Base-by-base conservation (phyloP, 2,797 vertebrate species). In the Liparis tanakae region DNA sequence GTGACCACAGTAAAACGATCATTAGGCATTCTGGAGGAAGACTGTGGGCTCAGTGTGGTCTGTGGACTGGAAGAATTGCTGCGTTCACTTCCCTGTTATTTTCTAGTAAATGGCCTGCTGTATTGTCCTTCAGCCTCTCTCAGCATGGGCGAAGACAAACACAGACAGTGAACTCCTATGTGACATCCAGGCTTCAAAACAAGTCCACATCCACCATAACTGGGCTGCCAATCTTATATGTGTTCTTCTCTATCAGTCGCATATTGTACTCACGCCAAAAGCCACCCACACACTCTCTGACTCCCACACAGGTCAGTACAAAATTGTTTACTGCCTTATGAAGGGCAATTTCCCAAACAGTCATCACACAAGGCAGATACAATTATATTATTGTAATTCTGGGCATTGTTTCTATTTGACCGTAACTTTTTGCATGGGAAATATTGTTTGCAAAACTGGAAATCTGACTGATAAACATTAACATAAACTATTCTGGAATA, bases 221-320 rank as follows among this genome's bases (percentile, higher is more conserved):
- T 7, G 43, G 18, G 22, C 69, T 43, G 67, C 74, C 77, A 80
- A 60, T 86, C 62, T 74, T 34, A 0, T 62, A 54, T 57, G 76
- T 59, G 80, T 84, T 81, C 61, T 37, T 74, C 71, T 75, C 70
- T 84, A 80, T 78, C 79, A 81, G 79, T 59, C 12, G 13, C 58
- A 44, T 50, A 65, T 68, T 85, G 84, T 53, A 54, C 53, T 63
- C 14, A 7, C 0, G 79, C 80, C 80, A 88, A 78, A 83, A 84
- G 72, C 69, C 82, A 77, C 85, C 87, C 84, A 81, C 90, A 70
- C 67, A 41, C 79, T 56, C 70, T 67, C 73, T 25, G 66, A 86
- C 84, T 86, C 89, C 82, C 86, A 89, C 84, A 60, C 79, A 83
- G 85, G 77, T 85, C 82, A 84, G n/a, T 56, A 13, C 46, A 79